A percentile compares a stretch with the other conserved stretches of the same genome.
These are phyloP conservation scores for Heliothis peltigera DNA, from an alignment of 2,888 invertebrate genomes.

Conservation along the genomic window DNA sequence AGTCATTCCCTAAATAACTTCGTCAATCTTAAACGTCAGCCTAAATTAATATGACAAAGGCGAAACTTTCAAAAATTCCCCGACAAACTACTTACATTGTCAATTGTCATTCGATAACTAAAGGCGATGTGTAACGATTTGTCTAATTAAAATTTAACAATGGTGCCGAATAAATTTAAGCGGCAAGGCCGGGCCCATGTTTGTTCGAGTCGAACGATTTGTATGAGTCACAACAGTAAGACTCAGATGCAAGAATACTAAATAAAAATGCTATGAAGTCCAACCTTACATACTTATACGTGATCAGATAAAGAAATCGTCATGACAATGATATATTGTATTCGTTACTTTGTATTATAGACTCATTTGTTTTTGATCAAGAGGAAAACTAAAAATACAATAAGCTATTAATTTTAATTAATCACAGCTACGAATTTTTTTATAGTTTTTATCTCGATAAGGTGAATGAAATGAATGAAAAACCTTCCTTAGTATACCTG, in stretches of 20 bases:
- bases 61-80: constrained; percentile 1
- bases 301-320: constrained; percentile 47
- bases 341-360: neutral
- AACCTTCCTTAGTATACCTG: too few relatives aligned
- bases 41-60: neutral
- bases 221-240: constrained; percentile 49
- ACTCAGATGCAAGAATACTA: constrained; percentile 39
- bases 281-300: constrained; percentile 42
- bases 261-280: constrained; percentile 37
- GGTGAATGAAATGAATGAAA: too few relatives aligned
- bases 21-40: neutral
- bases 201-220: constrained; percentile 57
- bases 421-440: too few relatives aligned
- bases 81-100: neutral
- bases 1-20: neutral
- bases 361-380: constrained; percentile 6
- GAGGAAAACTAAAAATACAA: constrained; percentile 7
- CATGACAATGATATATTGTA: constrained; percentile 43
- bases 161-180: constrained; percentile 57
- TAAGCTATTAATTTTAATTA: neutral
- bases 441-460: too few relatives aligned
- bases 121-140: constrained; percentile 32
- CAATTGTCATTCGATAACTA: constrained; percentile 19
- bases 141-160: constrained; percentile 63
- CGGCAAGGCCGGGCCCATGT: constrained; percentile 69